Evolutionary conservation across 2,888 invertebrate genomes (phyloP), one percentile per base, ranked within the genome.

Genomic region (Acleris literana): DNA sequence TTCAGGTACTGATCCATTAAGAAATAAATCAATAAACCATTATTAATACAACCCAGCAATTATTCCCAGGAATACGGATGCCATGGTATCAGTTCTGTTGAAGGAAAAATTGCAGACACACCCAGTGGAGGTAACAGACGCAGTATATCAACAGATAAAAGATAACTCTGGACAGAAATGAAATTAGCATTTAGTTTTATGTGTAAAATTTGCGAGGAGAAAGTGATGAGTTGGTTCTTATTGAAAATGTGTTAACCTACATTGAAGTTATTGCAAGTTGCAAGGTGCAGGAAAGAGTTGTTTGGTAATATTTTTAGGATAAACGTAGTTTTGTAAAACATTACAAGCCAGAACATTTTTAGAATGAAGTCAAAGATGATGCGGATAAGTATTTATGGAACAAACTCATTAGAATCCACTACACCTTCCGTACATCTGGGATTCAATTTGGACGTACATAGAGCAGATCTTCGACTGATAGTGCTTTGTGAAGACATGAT

Each of bases 101-200:
- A 65, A 57, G 68, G 69, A 67, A 68, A 71, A 69, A 71, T 63
- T 63, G 69, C 63, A 29, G 52, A 62, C 59, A 60, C 63, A 17
- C 63, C 63, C 60, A 56, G 25, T 44, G 43, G 29, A 49, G 18
- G 51, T 60, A 39, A 55, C 54, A 48, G n/a, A 29, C 17, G 60
- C 56, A 33, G 55, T 60, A 61, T 51, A 56, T 61, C 60, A 61
- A 55, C 17, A 66, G 52, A 33, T 51, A 53, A 52, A 56, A 61
- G 52, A 52, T 33, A 49, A 57, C 61, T 57, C 39, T 18, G 33
- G 46, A 53, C 56, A 22, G 25, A 18, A 39, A 43, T 64, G 59
- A 76, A 82, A 82, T 83, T 81, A 76, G 73, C 80, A 83, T 85
- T 80, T 86, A 85, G 85, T 85, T 82, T 79, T 80, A 81, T 76